These are phyloP conservation scores for Apeltes quadracus DNA, from an alignment of 2,113 vertebrate genomes.

Conservation along the genomic window DNA sequence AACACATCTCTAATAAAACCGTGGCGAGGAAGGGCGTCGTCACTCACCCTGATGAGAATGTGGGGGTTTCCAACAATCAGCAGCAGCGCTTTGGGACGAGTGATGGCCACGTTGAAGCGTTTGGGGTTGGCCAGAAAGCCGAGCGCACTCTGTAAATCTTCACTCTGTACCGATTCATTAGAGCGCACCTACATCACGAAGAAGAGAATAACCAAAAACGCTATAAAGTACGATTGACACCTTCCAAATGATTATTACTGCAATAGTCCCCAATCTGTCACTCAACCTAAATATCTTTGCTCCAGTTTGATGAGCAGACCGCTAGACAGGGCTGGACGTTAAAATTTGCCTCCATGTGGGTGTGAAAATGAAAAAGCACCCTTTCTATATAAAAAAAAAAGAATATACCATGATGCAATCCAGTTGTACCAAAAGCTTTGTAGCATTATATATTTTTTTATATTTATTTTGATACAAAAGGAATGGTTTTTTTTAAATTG, in stretches of 20 bases:
- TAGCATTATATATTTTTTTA: no score
- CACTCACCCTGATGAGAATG: slow-evolving; percentile 85
- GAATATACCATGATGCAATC: no score
- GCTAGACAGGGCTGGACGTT: no score
- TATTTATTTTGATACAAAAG: no score
- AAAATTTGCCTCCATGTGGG: no score
- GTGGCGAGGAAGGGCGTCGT: background rate
- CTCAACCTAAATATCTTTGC: background rate
- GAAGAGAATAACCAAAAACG: background rate
- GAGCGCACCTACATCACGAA: slow-evolving; percentile 86
- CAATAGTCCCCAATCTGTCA: no score
- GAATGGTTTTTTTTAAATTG: background rate
- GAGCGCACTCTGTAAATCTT: slow-evolving; percentile 79
- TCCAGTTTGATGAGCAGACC: background rate
- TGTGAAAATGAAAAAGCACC: no score
- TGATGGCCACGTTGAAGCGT: slow-evolving; percentile 95
- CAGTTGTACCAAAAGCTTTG: no score
- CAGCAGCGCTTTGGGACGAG: slow-evolving; percentile 91
- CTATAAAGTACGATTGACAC: no score
- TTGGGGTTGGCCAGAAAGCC: slow-evolving; percentile 92
- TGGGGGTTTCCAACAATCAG: slow-evolving; percentile 92
- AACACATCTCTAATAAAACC: background rate
- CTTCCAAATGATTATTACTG: background rate
- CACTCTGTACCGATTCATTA: slow-evolving; percentile 75
- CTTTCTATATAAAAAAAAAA: no score